Evolutionary conservation across 1,140 invertebrate species (phyloP), one percentile per base, ranked within the genome.

Genomic region (Lepidurus arcticus): DNA sequence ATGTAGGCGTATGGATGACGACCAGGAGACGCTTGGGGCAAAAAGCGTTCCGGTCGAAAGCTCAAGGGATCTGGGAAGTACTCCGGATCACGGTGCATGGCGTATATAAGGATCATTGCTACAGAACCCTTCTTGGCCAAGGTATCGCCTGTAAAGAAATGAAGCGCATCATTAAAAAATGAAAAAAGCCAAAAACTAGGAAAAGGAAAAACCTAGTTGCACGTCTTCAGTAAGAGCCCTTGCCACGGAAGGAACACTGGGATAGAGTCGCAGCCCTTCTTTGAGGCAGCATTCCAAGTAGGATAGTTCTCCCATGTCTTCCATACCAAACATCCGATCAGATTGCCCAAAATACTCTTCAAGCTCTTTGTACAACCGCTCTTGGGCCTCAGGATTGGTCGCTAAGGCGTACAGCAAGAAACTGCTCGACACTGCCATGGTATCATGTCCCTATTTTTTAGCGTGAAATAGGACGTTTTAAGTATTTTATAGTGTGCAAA

Each of bases 21-120:
- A n/a, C 81, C 81, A 13, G 80, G 74, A 1, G 82, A 75, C 44
- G 88, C 88, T 74, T 89, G 88, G 0, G 88, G 87, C 13, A 89
- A 83, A 85, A 94, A 95, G 81, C 93, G 86, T 34, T 94, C 92
- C 0, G 94, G 94, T 82, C 90, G 86, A 82, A 93, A 95, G 7
- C 84, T 85, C 13, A 91, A 85, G 0, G 94, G 93, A 81, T 95
- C 88, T 45, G 92, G 88, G 82, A 90, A 95, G 45, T 88, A 86
- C 65, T 90, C 86, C 1, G 90, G 87, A 84, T 92, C 88, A 82
- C 89, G 86, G 79, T 94, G 92, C 76, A 92, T 84, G 74, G 88
- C 85, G 26, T 87, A 87, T 6, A 89, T 86, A 76, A 87, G 84
- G 1, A 90, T 76, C 42, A 10, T 80, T 83, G 73, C 78, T 77